Percentiles rank a stretch among this genome's conserved stretches.
Evolutionary conservation across 1,140 invertebrate genomes (phyloP).

Genomic region (Pemphigus obesinymphae): DNA sequence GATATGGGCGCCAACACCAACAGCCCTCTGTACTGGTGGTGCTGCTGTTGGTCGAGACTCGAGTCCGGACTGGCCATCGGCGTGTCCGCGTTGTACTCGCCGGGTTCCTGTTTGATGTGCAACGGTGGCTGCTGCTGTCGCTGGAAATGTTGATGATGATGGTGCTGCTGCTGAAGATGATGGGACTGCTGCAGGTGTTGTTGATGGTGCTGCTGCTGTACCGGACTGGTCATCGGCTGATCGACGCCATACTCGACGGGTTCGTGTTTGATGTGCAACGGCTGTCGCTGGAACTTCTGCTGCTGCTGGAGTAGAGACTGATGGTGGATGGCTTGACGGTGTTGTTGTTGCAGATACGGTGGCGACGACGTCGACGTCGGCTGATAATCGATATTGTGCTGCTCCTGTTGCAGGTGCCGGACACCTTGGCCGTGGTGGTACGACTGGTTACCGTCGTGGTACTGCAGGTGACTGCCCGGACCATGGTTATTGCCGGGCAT

Average conservation of each 20-base stretch:
- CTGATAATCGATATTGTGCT: conserved; percentile 1
- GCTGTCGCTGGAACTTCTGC: background rate
- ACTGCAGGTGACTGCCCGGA: background rate
- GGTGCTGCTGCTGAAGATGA: background rate
- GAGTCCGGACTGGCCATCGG: conserved; percentile 32
- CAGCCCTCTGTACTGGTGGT: background rate
- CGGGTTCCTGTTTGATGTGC: background rate
- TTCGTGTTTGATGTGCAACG: background rate
- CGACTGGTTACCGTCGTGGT: conserved; percentile 52
- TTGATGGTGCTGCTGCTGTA: background rate
- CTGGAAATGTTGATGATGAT: no score
- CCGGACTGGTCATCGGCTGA: no score
- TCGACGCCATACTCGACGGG: no score
- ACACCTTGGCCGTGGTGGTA: background rate
- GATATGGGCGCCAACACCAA: conserved; percentile 18
- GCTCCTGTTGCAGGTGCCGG: background rate
- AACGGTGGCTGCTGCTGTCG: background rate
- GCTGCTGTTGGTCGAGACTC: background rate
- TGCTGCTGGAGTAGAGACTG: no score
- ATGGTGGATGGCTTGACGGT: background rate
- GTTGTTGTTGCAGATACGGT: conserved; percentile 22
- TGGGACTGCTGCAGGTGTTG: background rate
- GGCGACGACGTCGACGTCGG: background rate
- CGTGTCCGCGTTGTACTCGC: background rate
- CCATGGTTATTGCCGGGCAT: conserved; percentile 19